phyloP scores from a whole-genome alignment of 2,797 vertebrate species.

The Channallabes apus region DNA sequence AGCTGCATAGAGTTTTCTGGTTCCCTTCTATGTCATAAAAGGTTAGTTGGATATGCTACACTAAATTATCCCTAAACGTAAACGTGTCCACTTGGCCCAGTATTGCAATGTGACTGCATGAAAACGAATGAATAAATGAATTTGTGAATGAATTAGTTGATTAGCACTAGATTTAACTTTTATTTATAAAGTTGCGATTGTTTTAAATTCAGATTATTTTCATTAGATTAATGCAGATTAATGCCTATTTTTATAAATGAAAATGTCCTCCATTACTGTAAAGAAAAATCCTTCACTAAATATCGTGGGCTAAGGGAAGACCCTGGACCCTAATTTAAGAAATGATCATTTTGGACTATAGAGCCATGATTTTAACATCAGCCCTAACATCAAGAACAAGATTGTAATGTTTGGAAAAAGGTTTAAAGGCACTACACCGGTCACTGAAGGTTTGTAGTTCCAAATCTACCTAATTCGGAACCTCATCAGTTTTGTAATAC shows the following conservation, averaged over 20 bases:
- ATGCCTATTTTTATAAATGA: neutral
- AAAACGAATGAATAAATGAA: neutral
- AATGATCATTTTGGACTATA: neutral
- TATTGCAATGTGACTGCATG: neutral
- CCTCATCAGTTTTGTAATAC: neutral
- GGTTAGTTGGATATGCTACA: neutral
- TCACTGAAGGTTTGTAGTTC: neutral
- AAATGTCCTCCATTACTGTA: neutral
- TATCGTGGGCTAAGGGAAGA: neutral
- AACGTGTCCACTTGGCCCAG: neutral
- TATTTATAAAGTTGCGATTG: neutral
- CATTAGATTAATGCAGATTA: neutral
- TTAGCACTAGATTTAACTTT: neutral
- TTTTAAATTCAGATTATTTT: neutral
- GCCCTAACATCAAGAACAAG: neutral
- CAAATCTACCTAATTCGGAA: neutral
- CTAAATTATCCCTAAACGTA: neutral
- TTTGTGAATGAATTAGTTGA: neutral
- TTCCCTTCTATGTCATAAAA: neutral
- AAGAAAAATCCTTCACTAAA: neutral
- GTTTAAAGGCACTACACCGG: neutral
- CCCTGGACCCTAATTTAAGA: neutral
- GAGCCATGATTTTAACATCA: neutral
- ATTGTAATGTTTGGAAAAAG: neutral
- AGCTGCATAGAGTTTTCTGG: neutral